Conservation (phyloP, 2,797 vertebrate genomes). For the Astyanax mexicanus region DNA sequence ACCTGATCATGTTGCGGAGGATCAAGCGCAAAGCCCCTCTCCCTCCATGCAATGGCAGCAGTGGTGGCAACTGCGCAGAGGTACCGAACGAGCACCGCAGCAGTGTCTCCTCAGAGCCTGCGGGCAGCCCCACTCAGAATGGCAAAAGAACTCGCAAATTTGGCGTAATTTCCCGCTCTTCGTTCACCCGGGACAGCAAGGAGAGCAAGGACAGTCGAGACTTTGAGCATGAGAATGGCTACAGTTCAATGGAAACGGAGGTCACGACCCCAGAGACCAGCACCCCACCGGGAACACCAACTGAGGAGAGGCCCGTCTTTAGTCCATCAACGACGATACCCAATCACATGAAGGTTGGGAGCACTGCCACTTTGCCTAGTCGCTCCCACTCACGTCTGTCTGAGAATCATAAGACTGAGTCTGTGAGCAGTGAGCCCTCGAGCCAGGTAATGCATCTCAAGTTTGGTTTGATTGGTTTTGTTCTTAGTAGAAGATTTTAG, state of each 20-base stretch:
- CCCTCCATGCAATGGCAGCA: conserved; percentile 82
- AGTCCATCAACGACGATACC: conserved; percentile 52
- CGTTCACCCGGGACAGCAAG: conserved; percentile 72
- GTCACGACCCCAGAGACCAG: conserved; percentile 62
- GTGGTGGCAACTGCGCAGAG: conserved; percentile 60
- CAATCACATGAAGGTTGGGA: conserved; percentile 55
- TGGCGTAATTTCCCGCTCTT: conserved; percentile 88
- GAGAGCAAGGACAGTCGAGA: conserved; percentile 66
- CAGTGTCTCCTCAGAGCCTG: conserved; percentile 67
- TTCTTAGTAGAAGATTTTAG: no score
- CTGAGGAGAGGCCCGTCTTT: conserved; percentile 46
- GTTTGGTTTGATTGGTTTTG: not conserved
- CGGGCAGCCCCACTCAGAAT: conserved; percentile 72
- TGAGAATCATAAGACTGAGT: conserved; percentile 75
- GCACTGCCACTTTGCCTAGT: conserved; percentile 63
- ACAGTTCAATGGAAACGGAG: conserved; percentile 73
- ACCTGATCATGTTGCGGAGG: conserved; percentile 95
- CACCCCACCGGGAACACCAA: conserved; percentile 43
- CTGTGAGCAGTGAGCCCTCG: conserved; percentile 75
- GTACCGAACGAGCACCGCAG: conserved; percentile 67
- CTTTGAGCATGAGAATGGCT: conserved; percentile 75
- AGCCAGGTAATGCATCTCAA: conserved; percentile 77
- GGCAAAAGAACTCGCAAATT: conserved; percentile 91
- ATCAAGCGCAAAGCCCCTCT: conserved; percentile 93
- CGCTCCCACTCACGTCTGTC: conserved; percentile 73